Evolutionary conservation across 1,140 invertebrate genomes (phyloP).

Genomic region (Drosophila takahashii): DNA sequence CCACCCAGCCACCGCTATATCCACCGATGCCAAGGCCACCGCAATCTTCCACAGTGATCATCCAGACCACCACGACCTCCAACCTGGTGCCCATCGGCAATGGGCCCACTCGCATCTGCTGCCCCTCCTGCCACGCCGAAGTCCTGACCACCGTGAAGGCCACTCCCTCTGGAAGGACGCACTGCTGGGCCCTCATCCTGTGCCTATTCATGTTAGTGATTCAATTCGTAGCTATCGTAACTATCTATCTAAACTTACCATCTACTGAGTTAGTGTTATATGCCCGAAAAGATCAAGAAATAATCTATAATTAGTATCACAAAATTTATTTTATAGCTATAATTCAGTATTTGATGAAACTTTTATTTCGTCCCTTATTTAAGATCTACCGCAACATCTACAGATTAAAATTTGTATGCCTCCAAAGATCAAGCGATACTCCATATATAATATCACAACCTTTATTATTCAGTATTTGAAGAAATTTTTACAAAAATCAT

Average conservation of each 20-base stretch:
- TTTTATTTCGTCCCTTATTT: no score
- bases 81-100: slow-evolving; percentile 84
- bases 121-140: slow-evolving; percentile 86
- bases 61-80: slow-evolving; percentile 84
- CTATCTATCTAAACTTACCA: neutral
- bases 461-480: no score
- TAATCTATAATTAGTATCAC: no score
- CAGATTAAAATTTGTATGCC: no score
- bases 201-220: slow-evolving; percentile 86
- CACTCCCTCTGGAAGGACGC: slow-evolving; percentile 86
- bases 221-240: neutral
- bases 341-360: no score
- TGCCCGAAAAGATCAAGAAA: no score
- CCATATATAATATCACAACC: no score
- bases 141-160: slow-evolving; percentile 86
- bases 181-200: slow-evolving; percentile 87
- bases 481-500: no score
- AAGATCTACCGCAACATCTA: no score
- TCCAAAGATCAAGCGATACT: no score
- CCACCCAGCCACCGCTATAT: slow-evolving; percentile 65
- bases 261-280: no score
- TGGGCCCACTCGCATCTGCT: slow-evolving; percentile 84
- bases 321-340: no score
- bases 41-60: slow-evolving; percentile 81
- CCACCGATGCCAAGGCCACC: slow-evolving; percentile 67